Percentiles rank a stretch among this genome's conserved stretches.
Evolutionary conservation across 2,797 vertebrate species (phyloP).

Genomic region (Oceanodroma leucorhoa): DNA sequence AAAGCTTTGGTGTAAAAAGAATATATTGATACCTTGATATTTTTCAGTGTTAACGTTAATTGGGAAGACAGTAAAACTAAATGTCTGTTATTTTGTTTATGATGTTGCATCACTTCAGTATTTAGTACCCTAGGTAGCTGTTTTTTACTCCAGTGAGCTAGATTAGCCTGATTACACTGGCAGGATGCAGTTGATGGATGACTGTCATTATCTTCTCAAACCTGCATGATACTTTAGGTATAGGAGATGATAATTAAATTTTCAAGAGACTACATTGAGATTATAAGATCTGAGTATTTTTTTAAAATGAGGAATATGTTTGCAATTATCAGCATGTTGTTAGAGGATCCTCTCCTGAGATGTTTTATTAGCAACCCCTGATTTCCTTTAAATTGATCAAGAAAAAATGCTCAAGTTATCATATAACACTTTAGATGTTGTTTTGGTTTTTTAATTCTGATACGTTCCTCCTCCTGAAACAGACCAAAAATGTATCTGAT

Average conservation of each 20-base stretch:
- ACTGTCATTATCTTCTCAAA: conserved; percentile 81
- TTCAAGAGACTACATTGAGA: conserved; percentile 71
- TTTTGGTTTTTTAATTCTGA: conserved; percentile 46
- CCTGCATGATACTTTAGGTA: conserved; percentile 74
- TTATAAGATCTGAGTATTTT: conserved; percentile 66
- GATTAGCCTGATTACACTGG: conserved; percentile 77
- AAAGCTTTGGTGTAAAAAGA: neutral
- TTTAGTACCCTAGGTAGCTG: conserved; percentile 62
- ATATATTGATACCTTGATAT: conserved; percentile 4
- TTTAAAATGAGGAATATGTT: conserved; percentile 54
- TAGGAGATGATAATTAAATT: conserved; percentile 78
- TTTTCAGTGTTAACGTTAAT: conserved; percentile 15
- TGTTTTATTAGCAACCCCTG: conserved; percentile 51
- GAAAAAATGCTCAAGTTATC: conserved; percentile 42
- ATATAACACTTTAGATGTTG: conserved; percentile 38
- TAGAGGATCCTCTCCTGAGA: conserved; percentile 72
- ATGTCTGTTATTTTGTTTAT: conserved; percentile 41
- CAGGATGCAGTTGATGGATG: conserved; percentile 80
- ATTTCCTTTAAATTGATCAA: conserved; percentile 64
- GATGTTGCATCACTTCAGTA: conserved; percentile 40
- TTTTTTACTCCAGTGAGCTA: conserved; percentile 67
- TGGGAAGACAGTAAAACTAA: conserved; percentile 29
- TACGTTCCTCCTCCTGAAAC: neutral
- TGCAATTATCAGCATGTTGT: conserved; percentile 75
- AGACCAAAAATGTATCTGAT: conserved; percentile 61